These are phyloP conservation scores for Melanotaenia duboulayi DNA, from an alignment of 2,113 vertebrate genomes.

Conservation along the genomic window DNA sequence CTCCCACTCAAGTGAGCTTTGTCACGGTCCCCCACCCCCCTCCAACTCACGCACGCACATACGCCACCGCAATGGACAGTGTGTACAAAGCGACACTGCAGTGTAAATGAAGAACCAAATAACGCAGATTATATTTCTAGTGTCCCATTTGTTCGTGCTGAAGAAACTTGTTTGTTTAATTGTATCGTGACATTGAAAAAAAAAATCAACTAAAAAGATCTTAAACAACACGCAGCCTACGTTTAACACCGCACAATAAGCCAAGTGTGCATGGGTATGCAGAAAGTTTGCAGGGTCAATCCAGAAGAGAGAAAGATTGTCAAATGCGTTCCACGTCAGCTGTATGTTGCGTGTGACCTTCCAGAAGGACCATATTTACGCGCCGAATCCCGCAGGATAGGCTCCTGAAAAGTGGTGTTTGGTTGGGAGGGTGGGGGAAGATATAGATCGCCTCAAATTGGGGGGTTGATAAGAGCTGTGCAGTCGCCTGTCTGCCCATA, in stretches of 20 bases:
- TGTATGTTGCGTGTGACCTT: constrained; percentile 28
- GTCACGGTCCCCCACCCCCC: constrained; percentile 47
- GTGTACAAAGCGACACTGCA: constrained; percentile 46
- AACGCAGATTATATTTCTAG: constrained; percentile 29
- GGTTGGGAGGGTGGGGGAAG: constrained; percentile 4
- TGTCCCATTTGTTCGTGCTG: not conserved
- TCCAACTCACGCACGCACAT: not conserved
- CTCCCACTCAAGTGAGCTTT: constrained; percentile 75
- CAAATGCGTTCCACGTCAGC: constrained; percentile 28
- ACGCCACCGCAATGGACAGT: constrained; percentile 42
- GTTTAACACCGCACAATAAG: not conserved
- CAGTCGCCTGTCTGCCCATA: constrained; percentile 78
- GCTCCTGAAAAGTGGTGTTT: constrained; percentile 2
- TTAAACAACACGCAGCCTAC: not conserved
- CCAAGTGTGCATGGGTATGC: constrained; percentile 25
- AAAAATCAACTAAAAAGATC: not conserved
- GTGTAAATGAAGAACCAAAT: constrained; percentile 20
- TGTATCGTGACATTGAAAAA: not conserved
- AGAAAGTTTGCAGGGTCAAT: constrained; percentile 46
- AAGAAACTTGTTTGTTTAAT: constrained; percentile 2
- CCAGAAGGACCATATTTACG: constrained; percentile 32
- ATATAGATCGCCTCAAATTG: constrained; percentile 64
- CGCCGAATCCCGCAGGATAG: constrained; percentile 59
- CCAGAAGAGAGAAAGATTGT: constrained; percentile 13
- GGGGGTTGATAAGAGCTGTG: constrained; percentile 75